Evolutionary conservation across 2,113 vertebrate species (phyloP).

Genomic region (Laterallus jamaicensis): DNA sequence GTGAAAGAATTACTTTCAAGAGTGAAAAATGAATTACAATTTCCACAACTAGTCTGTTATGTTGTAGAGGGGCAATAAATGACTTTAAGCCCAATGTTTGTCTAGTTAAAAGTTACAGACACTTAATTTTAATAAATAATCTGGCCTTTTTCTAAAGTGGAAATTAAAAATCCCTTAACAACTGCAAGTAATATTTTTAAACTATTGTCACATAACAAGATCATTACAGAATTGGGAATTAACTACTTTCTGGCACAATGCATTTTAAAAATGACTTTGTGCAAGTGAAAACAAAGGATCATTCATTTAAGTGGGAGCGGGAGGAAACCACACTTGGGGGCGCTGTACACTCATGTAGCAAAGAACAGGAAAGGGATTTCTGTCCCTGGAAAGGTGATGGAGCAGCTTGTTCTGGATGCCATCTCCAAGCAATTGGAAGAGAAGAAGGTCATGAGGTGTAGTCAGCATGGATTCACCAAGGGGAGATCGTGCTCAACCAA

Average conservation of each 20-base stretch:
- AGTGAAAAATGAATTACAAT: not conserved
- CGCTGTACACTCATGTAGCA: not conserved
- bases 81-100: not conserved
- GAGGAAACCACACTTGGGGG: not conserved
- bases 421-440: too few species aligned
- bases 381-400: too few species aligned
- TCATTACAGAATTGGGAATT: not conserved
- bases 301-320: not conserved
- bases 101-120: not conserved
- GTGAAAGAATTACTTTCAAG: not conserved
- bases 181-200: not conserved
- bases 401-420: too few species aligned
- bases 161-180: not conserved
- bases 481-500: too few species aligned
- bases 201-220: not conserved
- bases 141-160: not conserved
- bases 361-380: not conserved
- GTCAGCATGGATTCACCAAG: too few species aligned
- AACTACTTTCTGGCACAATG: not conserved
- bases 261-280: not conserved
- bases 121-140: not conserved
- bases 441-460: too few species aligned
- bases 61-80: not conserved
- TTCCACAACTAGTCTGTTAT: not conserved
- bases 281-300: not conserved